Base-by-base conservation (phyloP, 2,888 invertebrate genomes). In the Hypena proboscidalis region DNA sequence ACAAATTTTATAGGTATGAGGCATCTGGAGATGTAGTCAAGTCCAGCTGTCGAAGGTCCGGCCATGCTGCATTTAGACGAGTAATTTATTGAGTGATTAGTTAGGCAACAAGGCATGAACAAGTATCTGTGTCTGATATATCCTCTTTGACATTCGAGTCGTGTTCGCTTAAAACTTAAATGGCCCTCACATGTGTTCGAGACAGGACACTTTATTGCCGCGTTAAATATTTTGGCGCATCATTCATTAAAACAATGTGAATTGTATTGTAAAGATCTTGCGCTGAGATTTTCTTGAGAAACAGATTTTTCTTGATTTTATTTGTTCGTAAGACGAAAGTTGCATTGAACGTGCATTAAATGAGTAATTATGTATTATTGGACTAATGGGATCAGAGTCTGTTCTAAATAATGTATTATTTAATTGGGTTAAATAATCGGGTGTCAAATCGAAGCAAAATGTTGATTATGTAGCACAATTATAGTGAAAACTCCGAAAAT, bases 1-100 rank as follows among this genome's bases (percentile, higher is more conserved):
- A 76, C 70, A 74, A 73, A 77, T 71, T 53, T 44, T 58, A 44
- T 46, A 53, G 23, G 44, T 52, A 65, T 57, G 72, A 70, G 66
- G 67, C 59, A 47, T 46, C 36, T 23, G 36, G 40, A 36, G 30
- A 32, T 37, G 23, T 52, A 47, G 30, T 38, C n/a, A n/a, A n/a
- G n/a, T n/a, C n/a, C n/a, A n/a, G n/a, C n/a, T n/a, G n/a, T n/a
- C 27, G 10, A 13, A 7, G 21, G 23, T 29, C 33, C 11, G 9
- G 22, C 52, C 43, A 51, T 30, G 44, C 29, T 34, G 35, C 46
- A 35, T 44, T 44, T 49, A 52, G 40, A 52, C 10, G 42, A 48
- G 35, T 54, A 44, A 57, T 57, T 49, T 57, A 48, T 54, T 48
- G 27, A 39, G 38, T 54, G 45, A 53, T 57, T 50, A 49, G 49